Evolutionary conservation across 2,797 vertebrate species (phyloP), one percentile per base, ranked within the genome.

Genomic region (Crocodylus rhombifer): DNA sequence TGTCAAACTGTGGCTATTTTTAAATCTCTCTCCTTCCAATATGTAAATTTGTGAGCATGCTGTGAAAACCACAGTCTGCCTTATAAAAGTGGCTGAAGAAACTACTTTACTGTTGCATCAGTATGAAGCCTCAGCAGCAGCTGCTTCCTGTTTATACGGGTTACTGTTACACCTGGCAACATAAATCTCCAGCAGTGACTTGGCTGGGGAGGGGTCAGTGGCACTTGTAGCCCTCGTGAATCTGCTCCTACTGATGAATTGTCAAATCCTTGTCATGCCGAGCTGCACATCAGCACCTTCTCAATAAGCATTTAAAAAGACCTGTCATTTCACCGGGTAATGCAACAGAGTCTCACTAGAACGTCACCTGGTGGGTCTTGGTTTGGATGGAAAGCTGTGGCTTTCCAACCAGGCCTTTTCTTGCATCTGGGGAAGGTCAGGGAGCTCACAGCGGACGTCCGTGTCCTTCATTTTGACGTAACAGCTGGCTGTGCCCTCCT

Each of bases 121-220:
- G 3, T 13, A 1, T 0, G 87, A 94, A 58, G 87, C 89, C 26
- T 78, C 9, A 7, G 4, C 30, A 87, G 95, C 96, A 96, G 95
- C 96, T 96, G 94, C 33, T 88, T 94, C 95, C 95, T 94, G 91
- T 93, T 95, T 94, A 80, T 82, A n/a, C 42, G 18, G 65, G 87
- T 80, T 82, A 63, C 2, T 14, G 23, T 87, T 80, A 67, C 94
- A 88, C 89, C 95, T 94, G 93, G 51, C 55, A 20, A 1, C 79
- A 33, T 16, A 84, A 1, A 23, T 90, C 92, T 69, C 85, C 67
- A 62, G 73, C 75, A 13, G 1, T 4, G 63, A 4, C 14, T 3
- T 7, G 14, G 26, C 25, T 1, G 58, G 18, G n/a, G 42, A 42
- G 7, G 57, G 51, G 28, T 18, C 7, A 36, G 2, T 56, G 80